phyloP scores from a whole-genome alignment of 2,797 vertebrate genomes.

The Simalia tracyae region DNA sequence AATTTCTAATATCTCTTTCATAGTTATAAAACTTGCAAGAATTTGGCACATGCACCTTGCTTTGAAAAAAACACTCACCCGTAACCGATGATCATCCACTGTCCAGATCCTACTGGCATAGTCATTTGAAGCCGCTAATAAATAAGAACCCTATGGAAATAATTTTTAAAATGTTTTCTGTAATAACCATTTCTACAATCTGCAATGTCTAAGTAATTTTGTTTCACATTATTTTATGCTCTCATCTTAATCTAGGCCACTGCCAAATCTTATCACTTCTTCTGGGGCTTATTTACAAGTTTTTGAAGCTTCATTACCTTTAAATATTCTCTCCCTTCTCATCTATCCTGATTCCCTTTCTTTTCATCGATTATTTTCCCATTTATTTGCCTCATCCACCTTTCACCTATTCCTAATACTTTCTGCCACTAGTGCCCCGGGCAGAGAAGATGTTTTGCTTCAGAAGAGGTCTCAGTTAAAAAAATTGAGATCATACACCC shows the following conservation, averaged over 20 bases:
- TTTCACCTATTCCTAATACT: background rate
- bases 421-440: background rate
- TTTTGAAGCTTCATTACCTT: background rate
- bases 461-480: constrained; percentile 76
- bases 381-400: background rate
- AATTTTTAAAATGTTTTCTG: constrained; percentile 32
- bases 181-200: background rate
- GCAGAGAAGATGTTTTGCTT: background rate
- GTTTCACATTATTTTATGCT: background rate
- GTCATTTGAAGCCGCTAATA: constrained; percentile 95
- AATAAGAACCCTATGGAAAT: constrained; percentile 84
- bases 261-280: background rate
- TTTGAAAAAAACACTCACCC: constrained; percentile 77
- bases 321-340: background rate
- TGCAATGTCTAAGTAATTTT: background rate
- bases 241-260: background rate
- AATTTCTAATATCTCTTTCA: background rate
- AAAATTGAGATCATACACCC: constrained; percentile 71
- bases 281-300: background rate
- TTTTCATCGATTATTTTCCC: background rate
- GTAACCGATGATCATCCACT: constrained; percentile 90
- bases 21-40: background rate
- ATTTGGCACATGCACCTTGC: background rate
- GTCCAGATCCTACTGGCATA: constrained; percentile 98
- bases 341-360: background rate